These are phyloP conservation scores for Aphis gossypii DNA, from an alignment of 1,140 invertebrate species.

Conservation along the genomic window DNA sequence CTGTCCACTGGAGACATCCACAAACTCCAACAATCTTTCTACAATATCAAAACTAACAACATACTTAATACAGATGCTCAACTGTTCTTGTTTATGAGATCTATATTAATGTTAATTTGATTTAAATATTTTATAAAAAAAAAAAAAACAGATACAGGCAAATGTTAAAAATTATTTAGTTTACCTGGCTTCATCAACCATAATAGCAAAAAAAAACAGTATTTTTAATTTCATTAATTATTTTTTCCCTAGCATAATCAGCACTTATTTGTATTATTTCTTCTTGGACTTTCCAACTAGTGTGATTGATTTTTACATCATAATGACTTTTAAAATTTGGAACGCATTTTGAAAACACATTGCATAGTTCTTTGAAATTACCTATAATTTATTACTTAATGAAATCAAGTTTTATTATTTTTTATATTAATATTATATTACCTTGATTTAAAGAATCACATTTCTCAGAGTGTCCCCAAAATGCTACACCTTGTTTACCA, in stretches of 20 bases:
- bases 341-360: slow-evolving; percentile 1
- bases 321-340: neutral
- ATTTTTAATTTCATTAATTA: neutral
- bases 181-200: slow-evolving; percentile 16
- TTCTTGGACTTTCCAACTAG: slow-evolving; percentile 21
- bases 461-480: no score
- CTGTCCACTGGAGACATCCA: slow-evolving; percentile 4
- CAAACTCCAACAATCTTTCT: neutral
- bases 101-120: neutral
- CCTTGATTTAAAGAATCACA: no score
- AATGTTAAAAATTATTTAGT: neutral
- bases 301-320: neutral
- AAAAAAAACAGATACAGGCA: neutral
- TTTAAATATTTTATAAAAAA: slow-evolving; percentile 1
- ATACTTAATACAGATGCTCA: neutral
- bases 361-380: neutral
- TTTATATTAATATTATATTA: no score
- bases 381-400: neutral
- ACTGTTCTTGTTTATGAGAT: slow-evolving; percentile 21
- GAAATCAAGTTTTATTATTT: no score
- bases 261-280: neutral
- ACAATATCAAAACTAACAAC: neutral
- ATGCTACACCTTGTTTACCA: no score
- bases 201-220: neutral
- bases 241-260: neutral